phyloP scores from a whole-genome alignment of 1,140 invertebrate species.

The Hydropsyche tenuis region DNA sequence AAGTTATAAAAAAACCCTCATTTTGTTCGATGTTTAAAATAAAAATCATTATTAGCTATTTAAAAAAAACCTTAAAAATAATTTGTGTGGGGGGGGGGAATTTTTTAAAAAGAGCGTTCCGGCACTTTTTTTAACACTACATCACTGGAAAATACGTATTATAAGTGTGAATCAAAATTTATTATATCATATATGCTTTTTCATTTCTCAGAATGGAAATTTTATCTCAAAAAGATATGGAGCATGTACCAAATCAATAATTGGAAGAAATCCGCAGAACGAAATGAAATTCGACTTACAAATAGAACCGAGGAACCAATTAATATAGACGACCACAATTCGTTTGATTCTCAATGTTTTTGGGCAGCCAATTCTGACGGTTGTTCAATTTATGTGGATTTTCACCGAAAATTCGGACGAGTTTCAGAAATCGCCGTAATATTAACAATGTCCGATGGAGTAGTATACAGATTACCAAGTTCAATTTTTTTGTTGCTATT shows the following conservation, averaged over 20 bases:
- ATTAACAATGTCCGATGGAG: conserved; percentile 60
- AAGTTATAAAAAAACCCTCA: no score
- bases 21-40: no score
- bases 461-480: conserved; percentile 60
- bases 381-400: conserved; percentile 55
- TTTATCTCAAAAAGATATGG: conserved; percentile 54
- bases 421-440: conserved; percentile 59
- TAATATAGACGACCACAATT: conserved; percentile 47
- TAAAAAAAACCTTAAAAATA: no score
- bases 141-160: no score
- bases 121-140: no score
- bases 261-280: conserved; percentile 53
- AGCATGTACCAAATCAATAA: conserved; percentile 54
- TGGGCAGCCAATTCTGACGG: conserved; percentile 58
- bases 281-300: conserved; percentile 23
- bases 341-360: conserved; percentile 55
- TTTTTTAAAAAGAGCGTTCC: no score
- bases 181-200: not conserved
- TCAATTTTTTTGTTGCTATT: no score
- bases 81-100: no score
- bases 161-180: no score
- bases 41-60: no score
- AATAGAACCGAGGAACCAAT: conserved; percentile 33
- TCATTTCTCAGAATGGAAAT: conserved; percentile 57
- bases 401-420: conserved; percentile 53